Evolutionary conservation across 2,113 vertebrate genomes (phyloP), one percentile per base, ranked within the genome.

Genomic region (Myotis davidii): DNA sequence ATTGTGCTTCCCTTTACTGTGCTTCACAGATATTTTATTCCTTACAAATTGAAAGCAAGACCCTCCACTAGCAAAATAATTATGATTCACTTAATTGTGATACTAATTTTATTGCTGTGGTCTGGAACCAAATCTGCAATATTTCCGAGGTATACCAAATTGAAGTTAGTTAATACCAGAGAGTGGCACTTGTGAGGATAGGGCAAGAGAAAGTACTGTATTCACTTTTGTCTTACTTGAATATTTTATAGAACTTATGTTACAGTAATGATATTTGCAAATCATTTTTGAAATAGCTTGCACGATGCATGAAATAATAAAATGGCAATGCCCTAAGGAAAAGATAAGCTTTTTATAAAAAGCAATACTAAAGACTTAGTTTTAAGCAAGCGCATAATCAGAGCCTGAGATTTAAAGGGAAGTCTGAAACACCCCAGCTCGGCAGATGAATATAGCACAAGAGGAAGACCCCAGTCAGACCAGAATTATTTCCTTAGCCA

Each of bases 231-330:
- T 96, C 73, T 74, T 9, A 1, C 34, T 92, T 91, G 76, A 95
- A 67, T 94, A 91, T 95, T 85, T 96, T 92, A 92, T 72, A 74
- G 34, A 87, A 85, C 65, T 95, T 95, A 50, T n/a, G 17, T 82
- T 93, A 83, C 67, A 85, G 70, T 89, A 94, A 92, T 94, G 85
- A 50, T 45, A 67, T 65, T 83, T 92, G 37, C 90, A 93, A 97
- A 85, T 92, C 48, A 73, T 65, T 95, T 96, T 95, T 78, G 29
- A 86, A 94, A 92, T 95, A 95, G 65, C 88, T 54, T 39, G 23
- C 34, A 39, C 25, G 54, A 88, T 79, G 52, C 73, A 83, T 95
- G 69, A 85, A 85, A 94, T 83, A 21, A 48, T 96, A 95, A 90
- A 76, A 88, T 32, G 74, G 77, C 37, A 70, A 64, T 59, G 61